Conservation (phyloP, 2,113 vertebrate species). For the Hiodon alosoides region DNA sequence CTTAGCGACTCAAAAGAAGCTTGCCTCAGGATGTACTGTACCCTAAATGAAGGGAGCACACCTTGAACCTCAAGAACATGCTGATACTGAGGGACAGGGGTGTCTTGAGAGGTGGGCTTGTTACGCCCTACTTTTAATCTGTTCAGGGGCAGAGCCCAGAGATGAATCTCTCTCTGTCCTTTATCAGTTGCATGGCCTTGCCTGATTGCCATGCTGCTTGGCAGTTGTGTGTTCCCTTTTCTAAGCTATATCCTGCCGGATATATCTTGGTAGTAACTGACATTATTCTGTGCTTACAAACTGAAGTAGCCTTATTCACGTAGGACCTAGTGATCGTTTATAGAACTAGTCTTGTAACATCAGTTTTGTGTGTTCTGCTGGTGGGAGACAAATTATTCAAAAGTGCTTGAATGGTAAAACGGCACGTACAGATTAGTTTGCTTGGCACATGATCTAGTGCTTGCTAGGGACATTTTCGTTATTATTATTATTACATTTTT, state of each 20-base stretch:
- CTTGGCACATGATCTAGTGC: no score
- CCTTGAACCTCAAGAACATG: neutral
- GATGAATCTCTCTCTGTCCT: neutral
- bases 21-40: neutral
- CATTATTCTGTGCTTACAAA: no score
- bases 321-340: no score
- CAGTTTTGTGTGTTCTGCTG: no score
- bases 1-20: neutral
- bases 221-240: neutral
- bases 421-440: no score
- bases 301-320: no score
- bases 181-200: neutral
- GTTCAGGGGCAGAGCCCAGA: neutral
- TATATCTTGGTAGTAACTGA: no score
- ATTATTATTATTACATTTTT: neutral
- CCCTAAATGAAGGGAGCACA: neutral
- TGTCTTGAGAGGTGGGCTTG: neutral
- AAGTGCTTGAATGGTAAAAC: no score
- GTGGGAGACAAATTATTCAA: no score
- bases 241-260: no score
- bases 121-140: neutral
- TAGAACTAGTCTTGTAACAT: no score
- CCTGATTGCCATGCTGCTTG: neutral
- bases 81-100: neutral
- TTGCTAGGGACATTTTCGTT: no score